Percentiles rank a stretch among this genome's conserved stretches.
Conservation (phyloP, 2,888 invertebrate species). For the Dascillus cervinus region DNA sequence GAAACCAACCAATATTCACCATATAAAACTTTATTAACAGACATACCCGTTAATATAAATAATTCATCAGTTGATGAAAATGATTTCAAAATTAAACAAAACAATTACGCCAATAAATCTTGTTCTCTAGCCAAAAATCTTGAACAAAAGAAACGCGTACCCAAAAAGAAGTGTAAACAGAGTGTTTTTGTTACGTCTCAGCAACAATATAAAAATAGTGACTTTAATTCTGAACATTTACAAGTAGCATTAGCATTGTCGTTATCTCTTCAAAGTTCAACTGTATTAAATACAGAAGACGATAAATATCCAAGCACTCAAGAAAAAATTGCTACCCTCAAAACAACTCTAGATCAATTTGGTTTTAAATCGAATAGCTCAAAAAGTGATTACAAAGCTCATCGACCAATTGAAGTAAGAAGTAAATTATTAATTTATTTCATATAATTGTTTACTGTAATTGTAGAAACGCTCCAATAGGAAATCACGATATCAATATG, state of each 20-base stretch:
- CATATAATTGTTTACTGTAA: constrained; percentile 21
- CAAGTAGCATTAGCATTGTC: constrained; percentile 62
- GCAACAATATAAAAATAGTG: constrained; percentile 28
- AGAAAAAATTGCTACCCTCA: constrained; percentile 34
- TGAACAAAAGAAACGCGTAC: no score
- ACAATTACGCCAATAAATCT: no score
- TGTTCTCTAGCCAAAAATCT: no score
- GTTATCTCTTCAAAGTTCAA: constrained; percentile 44
- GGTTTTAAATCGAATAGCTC: constrained; percentile 44
- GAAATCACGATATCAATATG: constrained; percentile 31
- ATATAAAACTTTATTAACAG: neutral
- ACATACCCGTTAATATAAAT: neutral
- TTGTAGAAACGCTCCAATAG: constrained; percentile 23
- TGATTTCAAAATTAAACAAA: neutral
- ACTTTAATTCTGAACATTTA: constrained; percentile 57
- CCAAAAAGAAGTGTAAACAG: no score
- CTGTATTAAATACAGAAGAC: constrained; percentile 12
- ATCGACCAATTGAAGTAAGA: no score
- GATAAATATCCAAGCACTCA: constrained; percentile 17
- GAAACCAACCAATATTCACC: no score
- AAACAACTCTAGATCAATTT: constrained; percentile 52
- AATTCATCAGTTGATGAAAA: neutral
- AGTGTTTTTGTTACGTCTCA: no score
- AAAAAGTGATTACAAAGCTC: constrained; percentile 7
- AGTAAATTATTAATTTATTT: no score